Base-by-base conservation (phyloP, 1,140 invertebrate genomes). In the Maconellicoccus hirsutus region DNA sequence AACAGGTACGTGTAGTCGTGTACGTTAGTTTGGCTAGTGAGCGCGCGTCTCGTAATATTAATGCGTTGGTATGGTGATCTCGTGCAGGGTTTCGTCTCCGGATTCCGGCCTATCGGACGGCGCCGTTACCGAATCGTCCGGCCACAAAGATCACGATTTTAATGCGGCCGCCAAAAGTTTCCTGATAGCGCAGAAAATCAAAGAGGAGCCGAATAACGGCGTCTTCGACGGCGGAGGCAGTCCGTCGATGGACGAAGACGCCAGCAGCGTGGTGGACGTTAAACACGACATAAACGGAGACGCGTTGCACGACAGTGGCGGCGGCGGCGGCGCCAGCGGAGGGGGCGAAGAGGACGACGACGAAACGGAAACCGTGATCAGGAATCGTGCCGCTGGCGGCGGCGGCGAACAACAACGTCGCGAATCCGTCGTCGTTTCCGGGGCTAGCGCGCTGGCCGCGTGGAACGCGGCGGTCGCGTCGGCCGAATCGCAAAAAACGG, bases 141-240 rank as follows among this genome's bases (percentile, higher is more conserved):
- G 26, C 26, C 27, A n/a, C 39, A 8, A 33, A 25, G 69, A 79
- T 80, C 76, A 78, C 77, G n/a, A n/a, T n/a, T n/a, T n/a, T 26
- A 80, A 78, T 69, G 71, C 76, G 33, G 75, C 72, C 70, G 73
- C 81, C 70, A 78, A 79, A 74, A 80, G 79, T 73, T 80, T 76
- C 72, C 78, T 71, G 63, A 78, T 72, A 73, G 79, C 76, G 82
- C 81, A 78, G 27, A 80, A 82, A 70, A 78, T 79, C 27, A 83
- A 83, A 75, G 78, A 81, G 72, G 82, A 82, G 52, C 78, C 80
- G 4, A 81, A 81, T 70, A 82, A 82, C 73, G 80, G 81, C 52
- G 82, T 84, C 1, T 84, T 83, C 73, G 83, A 23, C 19, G 71
- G 19, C 39, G 72, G 70, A 23, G 72, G 70, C 10, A 22, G 63